Percentiles rank a stretch among this genome's conserved stretches.
Conservation (phyloP, 2,113 vertebrate genomes). For the Lycocorax pyrrhopterus region DNA sequence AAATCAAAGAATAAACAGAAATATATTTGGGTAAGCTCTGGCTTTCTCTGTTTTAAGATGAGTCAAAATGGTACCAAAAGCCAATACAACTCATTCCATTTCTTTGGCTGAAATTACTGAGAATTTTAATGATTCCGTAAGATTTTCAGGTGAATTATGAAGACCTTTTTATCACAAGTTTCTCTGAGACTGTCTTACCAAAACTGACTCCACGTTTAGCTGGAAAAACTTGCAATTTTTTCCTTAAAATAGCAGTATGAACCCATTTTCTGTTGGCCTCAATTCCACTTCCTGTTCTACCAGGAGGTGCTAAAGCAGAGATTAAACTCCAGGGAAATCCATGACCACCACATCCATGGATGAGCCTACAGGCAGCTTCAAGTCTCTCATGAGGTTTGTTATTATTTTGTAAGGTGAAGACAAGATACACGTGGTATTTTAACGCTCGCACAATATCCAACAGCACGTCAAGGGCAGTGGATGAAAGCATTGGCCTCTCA, state of each 20-base stretch:
- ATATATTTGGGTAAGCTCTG: neutral
- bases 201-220: neutral
- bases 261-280: neutral
- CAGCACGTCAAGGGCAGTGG: neutral
- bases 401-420: neutral
- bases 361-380: neutral
- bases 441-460: neutral
- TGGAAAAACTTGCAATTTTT: neutral
- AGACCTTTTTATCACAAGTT: neutral
- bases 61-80: neutral
- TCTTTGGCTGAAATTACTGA: neutral
- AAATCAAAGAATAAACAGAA: neutral
- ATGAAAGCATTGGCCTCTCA: neutral
- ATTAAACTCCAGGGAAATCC: neutral
- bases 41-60: neutral
- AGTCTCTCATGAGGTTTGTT: neutral
- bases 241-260: neutral
- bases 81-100: accelerated
- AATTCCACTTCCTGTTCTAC: neutral
- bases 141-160: neutral
- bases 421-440: neutral
- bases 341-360: neutral
- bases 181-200: neutral
- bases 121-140: neutral
- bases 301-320: neutral